Evolutionary conservation across 2,888 invertebrate species (phyloP), one percentile per base, ranked within the genome.

Genomic region (Cataglyphis livida): DNA sequence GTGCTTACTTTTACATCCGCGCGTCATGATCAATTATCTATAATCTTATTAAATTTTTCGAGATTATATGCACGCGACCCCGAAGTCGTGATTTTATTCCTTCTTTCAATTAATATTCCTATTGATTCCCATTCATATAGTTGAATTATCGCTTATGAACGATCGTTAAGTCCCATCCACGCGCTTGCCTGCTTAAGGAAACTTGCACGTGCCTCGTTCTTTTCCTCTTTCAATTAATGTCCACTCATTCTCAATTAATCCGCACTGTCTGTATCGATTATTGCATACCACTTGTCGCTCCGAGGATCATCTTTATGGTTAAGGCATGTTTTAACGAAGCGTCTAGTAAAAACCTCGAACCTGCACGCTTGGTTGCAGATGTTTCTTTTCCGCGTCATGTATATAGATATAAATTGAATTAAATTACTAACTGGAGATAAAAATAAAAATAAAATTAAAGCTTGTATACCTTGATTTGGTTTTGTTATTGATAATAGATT

Each of bases 181-280:
- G 82, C 87, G 82, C 81, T n/a, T 62, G 65, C 15, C 90, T 89
- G 81, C 81, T 90, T 90, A 91, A 91, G 91, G 90, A 91, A 91
- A 91, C 91, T 88, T 91, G 91, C 87, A 85, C 84, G 86, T 89
- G 88, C 84, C 86, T 87, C 85, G 85, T 89, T 90, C 90, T 90
- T 90, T 86, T 88, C 88, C 87, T 85, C 90, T 92, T 91, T 91
- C 91, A 91, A 92, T 93, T 93, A 93, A 93, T 93, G 92, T 90
- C 89, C 90, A 90, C 90, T 91, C 91, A 90, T 92, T 91, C 91
- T 91, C 92, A 93, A 93, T 93, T 93, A 93, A 93, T 92, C 91
- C 89, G 90, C 89, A 84, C 90, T 90, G 91, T 92, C 91, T 88
- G 89, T 91, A 91, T 90, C 92, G 92, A 93, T 92, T 93, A 93